Conservation (phyloP, 2,888 invertebrate species). For the Chrysolina americana region DNA sequence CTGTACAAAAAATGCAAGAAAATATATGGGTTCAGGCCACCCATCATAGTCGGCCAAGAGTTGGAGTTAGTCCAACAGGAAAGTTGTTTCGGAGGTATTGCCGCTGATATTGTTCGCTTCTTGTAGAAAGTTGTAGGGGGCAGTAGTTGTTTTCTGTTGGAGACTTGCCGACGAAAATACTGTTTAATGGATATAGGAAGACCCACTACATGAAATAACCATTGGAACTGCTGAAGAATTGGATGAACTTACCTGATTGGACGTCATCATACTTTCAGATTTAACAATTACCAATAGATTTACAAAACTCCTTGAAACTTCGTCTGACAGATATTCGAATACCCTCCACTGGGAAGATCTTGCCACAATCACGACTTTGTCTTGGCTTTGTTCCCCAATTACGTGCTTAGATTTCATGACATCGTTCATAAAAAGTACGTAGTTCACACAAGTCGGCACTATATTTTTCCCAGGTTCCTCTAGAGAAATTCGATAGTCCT, state of each 20-base stretch:
- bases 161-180: too few species aligned
- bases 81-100: too few species aligned
- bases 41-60: too few species aligned
- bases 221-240: too few species aligned
- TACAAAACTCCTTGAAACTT: conserved; percentile 76
- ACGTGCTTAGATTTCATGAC: conserved; percentile 74
- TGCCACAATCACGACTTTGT: conserved; percentile 78
- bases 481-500: conserved; percentile 67
- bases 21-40: too few species aligned
- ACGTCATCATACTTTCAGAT: conserved; percentile 63
- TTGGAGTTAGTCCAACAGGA: too few species aligned
- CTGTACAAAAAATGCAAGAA: too few species aligned
- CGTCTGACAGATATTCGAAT: conserved; percentile 78
- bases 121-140: too few species aligned
- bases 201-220: too few species aligned
- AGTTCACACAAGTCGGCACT: conserved; percentile 74
- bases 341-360: conserved; percentile 83
- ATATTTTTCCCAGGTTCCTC: conserved; percentile 21
- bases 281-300: conserved; percentile 81
- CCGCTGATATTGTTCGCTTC: too few species aligned
- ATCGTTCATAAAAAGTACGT: conserved; percentile 78
- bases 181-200: too few species aligned
- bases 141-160: too few species aligned
- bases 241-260: conserved; percentile 7
- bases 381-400: conserved; percentile 75